These are phyloP conservation scores for Holocentrus rufus DNA, from an alignment of 2,797 vertebrate species.

Conservation along the genomic window DNA sequence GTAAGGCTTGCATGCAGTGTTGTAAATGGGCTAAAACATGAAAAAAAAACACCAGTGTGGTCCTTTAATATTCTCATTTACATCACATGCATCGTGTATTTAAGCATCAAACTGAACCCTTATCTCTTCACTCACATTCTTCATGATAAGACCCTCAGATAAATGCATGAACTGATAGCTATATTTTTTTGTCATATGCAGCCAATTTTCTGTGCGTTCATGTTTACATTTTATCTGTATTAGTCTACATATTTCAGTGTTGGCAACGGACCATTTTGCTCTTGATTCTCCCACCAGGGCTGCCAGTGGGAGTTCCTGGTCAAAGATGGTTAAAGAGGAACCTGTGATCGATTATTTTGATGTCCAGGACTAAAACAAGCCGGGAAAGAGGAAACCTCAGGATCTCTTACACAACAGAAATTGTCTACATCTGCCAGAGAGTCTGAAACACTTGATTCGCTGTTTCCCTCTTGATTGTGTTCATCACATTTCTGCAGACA, in stretches of 20 bases:
- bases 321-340: conserved; percentile 90
- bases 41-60: no score
- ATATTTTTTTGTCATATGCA: not conserved
- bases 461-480: not conserved
- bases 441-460: not conserved
- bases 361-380: conserved; percentile 89
- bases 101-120: not conserved
- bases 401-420: conserved; percentile 27
- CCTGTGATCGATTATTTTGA: conserved; percentile 97
- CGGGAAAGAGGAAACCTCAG: conserved; percentile 24
- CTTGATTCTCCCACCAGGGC: conserved; percentile 76
- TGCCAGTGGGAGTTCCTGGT: conserved; percentile 79
- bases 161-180: not conserved
- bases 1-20: no score
- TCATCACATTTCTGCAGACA: conserved; percentile 18
- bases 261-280: not conserved
- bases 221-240: not conserved
- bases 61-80: no score
- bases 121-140: not conserved
- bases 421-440: conserved; percentile 31
- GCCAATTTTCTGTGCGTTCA: not conserved
- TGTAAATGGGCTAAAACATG: no score
- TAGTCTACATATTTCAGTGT: not conserved
- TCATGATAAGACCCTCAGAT: not conserved
- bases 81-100: not conserved